A percentile compares a stretch with the other conserved stretches of the same genome.
These are phyloP conservation scores for Iguana delicatissima DNA, from an alignment of 2,797 vertebrate species.

Conservation along the genomic window DNA sequence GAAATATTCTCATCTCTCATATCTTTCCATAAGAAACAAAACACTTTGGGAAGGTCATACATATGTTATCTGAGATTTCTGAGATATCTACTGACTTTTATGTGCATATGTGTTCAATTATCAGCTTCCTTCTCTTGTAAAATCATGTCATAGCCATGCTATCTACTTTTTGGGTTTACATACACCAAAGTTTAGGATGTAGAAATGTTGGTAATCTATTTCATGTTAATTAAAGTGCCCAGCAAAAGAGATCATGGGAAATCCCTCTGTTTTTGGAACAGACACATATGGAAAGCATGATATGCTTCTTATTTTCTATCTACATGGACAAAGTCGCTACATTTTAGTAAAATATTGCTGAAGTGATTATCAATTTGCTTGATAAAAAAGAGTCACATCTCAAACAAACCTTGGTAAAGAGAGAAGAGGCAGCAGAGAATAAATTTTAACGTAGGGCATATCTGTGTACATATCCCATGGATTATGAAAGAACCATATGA, in stretches of 20 bases:
- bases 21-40: not conserved
- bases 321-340: too few species aligned
- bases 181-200: not conserved
- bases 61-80: not conserved
- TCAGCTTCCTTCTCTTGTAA: not conserved
- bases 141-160: not conserved
- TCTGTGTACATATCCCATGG: not conserved
- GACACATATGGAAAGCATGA: not conserved
- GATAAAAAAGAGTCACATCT: not conserved
- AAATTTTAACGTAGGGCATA: not conserved
- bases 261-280: not conserved
- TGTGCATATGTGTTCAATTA: not conserved
- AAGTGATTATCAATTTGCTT: not conserved
- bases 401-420: not conserved
- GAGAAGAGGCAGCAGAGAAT: not conserved
- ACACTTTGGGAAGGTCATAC: accelerated
- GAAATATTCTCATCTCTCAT: not conserved
- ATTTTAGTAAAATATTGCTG: not conserved
- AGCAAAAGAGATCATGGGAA: not conserved
- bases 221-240: not conserved
- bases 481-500: not conserved
- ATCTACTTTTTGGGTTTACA: not conserved
- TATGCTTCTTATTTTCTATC: not conserved
- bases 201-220: not conserved
- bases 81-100: not conserved